These are phyloP conservation scores for Drosophila tsacasi DNA, from an alignment of 1,140 invertebrate species.

Conservation along the genomic window DNA sequence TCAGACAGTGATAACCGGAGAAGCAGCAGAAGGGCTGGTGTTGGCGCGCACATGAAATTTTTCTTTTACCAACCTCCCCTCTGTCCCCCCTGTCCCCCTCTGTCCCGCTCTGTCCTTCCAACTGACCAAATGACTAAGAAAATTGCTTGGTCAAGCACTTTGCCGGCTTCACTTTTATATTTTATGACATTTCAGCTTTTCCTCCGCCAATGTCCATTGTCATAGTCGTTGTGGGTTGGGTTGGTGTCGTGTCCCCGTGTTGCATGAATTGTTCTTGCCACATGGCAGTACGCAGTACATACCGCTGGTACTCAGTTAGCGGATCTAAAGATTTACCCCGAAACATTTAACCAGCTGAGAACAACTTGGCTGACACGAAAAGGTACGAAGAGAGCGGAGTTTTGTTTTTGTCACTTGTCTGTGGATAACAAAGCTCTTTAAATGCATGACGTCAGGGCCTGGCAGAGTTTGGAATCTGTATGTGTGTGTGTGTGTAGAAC, in stretches of 20 bases:
- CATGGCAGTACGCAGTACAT: neutral
- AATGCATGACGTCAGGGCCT: constrained; percentile 8
- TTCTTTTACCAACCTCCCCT: neutral
- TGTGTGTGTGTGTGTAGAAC: neutral
- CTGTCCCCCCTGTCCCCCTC: neutral
- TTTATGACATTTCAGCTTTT: constrained; percentile 63
- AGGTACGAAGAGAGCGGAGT: neutral
- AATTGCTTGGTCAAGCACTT: constrained; percentile 75
- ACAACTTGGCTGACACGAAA: constrained; percentile 6
- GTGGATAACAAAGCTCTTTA: constrained; percentile 11
- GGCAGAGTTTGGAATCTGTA: neutral
- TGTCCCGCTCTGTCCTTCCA: neutral
- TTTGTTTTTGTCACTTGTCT: constrained; percentile 7
- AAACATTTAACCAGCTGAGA: constrained; percentile 18
- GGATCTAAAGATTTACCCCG: constrained; percentile 18
- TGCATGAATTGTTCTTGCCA: constrained; percentile 12
- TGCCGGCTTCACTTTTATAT: constrained; percentile 73
- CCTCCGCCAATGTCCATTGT: neutral
- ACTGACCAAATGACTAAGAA: constrained; percentile 72
- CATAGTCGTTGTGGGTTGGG: neutral
- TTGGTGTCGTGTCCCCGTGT: neutral
- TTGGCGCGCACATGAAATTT: constrained; percentile 29
- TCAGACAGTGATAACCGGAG: constrained; percentile 7
- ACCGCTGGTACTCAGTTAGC: constrained; percentile 16
- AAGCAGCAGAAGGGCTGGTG: neutral